These are phyloP conservation scores for Triplophysa yarkandensis DNA, from an alignment of 2,797 vertebrate species.

Conservation along the genomic window DNA sequence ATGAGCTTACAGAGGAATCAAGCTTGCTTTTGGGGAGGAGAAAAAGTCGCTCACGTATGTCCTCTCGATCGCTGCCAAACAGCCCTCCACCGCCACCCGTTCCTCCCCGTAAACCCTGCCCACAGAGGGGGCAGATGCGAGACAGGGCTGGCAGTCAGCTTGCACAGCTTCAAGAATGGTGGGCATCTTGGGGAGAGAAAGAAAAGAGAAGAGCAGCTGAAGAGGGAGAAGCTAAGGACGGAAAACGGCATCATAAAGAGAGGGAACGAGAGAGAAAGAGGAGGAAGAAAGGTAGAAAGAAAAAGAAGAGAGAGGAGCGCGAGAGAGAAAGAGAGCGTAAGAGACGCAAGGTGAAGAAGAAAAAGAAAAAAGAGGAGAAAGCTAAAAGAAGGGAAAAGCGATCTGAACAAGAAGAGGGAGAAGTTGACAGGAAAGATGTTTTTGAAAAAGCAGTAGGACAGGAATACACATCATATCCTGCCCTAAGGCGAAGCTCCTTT, in stretches of 20 bases:
- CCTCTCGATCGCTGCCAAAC: constrained; percentile 76
- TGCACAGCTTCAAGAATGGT: constrained; percentile 80
- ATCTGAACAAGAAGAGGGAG: constrained; percentile 72
- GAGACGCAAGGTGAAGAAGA: constrained; percentile 77
- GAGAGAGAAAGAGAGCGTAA: constrained; percentile 76
- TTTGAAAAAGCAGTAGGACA: constrained; percentile 70
- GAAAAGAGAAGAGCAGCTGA: constrained; percentile 65
- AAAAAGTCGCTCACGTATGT: constrained; percentile 74
- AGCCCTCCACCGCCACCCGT: constrained; percentile 78
- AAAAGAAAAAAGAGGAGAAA: constrained; percentile 76
- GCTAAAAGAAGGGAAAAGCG: constrained; percentile 63
- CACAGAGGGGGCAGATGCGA: constrained; percentile 78
- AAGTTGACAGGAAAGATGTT: constrained; percentile 73
- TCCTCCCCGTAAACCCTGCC: constrained; percentile 76
- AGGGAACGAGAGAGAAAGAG: constrained; percentile 67
- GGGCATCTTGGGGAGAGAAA: constrained; percentile 78
- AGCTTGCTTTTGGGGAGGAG: constrained; percentile 76
- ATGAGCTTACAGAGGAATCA: constrained; percentile 79
- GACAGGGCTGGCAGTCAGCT: constrained; percentile 74
- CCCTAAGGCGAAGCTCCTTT: constrained; percentile 71
- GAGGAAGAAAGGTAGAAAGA: constrained; percentile 73
- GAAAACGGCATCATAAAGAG: constrained; percentile 58
- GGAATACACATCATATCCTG: constrained; percentile 71
- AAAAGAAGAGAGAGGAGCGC: constrained; percentile 77
- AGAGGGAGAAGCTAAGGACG: constrained; percentile 49